Evolutionary conservation across 2,113 vertebrate genomes (phyloP).

Genomic region (Chaetorhynchus papuensis): DNA sequence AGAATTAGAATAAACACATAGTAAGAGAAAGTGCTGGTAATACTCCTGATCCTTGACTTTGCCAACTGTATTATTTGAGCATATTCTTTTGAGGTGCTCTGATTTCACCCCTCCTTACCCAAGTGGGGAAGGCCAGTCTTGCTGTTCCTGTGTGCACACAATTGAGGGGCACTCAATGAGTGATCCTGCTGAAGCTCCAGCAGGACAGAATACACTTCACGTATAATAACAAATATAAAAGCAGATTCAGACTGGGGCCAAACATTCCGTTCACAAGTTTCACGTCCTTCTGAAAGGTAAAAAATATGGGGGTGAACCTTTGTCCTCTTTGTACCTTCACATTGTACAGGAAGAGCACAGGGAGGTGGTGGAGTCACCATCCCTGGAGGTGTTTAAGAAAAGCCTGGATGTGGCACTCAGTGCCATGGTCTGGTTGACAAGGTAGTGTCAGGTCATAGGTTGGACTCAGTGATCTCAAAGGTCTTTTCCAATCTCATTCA

Average conservation of each 20-base stretch:
- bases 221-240: not conserved
- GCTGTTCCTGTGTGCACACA: not conserved
- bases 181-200: not conserved
- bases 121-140: not conserved
- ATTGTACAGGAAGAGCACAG: accelerated
- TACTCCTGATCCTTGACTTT: not conserved
- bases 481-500: not conserved
- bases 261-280: not conserved
- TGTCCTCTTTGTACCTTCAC: not conserved
- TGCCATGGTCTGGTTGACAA: not conserved
- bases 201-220: not conserved
- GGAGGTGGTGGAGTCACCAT: not conserved
- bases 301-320: accelerated
- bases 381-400: not conserved
- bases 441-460: not conserved
- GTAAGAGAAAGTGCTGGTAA: not conserved
- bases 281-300: not conserved
- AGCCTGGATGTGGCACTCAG: not conserved
- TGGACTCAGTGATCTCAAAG: not conserved
- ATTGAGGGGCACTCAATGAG: not conserved
- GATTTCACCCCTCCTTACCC: not conserved
- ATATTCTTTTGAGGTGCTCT: not conserved
- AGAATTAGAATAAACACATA: not conserved
- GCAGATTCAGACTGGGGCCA: not conserved
- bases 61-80: not conserved